Evolutionary conservation across 2,888 invertebrate species (phyloP).

Genomic region (Oxystoma pomonae): DNA sequence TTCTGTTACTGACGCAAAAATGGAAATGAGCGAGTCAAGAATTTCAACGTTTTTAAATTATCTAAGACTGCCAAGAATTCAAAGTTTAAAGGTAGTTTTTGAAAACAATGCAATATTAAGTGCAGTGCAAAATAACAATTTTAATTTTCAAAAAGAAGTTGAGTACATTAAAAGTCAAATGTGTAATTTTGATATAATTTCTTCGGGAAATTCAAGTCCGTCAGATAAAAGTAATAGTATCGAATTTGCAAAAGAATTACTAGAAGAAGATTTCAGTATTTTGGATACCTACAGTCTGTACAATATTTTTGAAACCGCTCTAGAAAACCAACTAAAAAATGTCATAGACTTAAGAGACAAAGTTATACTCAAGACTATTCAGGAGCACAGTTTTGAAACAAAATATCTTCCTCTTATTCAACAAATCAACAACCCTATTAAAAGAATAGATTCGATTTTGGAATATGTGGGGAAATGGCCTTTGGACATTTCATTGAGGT

Average conservation of each 20-base stretch:
- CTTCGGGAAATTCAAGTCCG: constrained; percentile 20
- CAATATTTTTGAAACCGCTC: constrained; percentile 54
- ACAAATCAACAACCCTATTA: constrained; percentile 50
- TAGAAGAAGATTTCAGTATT: constrained; percentile 35
- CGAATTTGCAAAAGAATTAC: constrained; percentile 39
- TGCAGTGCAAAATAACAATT: constrained; percentile 51
- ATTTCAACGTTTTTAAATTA: constrained; percentile 59
- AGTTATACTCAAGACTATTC: constrained; percentile 43
- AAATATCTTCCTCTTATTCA: constrained; percentile 53
- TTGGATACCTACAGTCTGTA: constrained; percentile 44
- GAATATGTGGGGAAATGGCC: constrained; percentile 56
- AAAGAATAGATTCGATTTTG: constrained; percentile 53
- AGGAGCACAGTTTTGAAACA: constrained; percentile 12
- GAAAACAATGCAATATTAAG: constrained; percentile 58
- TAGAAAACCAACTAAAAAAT: constrained; percentile 53
- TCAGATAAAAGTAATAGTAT: constrained; percentile 29
- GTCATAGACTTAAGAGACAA: constrained; percentile 56
- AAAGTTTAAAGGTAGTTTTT: constrained; percentile 54
- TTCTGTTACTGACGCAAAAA: constrained; percentile 48
- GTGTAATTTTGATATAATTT: constrained; percentile 25
- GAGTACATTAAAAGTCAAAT: constrained; percentile 47
- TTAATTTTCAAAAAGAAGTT: constrained; percentile 50
- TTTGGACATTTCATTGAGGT: constrained; percentile 53
- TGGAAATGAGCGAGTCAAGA: constrained; percentile 51
- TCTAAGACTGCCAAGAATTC: constrained; percentile 54